phyloP scores from a whole-genome alignment of 2,797 vertebrate species.

The Brachyrhaphis roseni region DNA sequence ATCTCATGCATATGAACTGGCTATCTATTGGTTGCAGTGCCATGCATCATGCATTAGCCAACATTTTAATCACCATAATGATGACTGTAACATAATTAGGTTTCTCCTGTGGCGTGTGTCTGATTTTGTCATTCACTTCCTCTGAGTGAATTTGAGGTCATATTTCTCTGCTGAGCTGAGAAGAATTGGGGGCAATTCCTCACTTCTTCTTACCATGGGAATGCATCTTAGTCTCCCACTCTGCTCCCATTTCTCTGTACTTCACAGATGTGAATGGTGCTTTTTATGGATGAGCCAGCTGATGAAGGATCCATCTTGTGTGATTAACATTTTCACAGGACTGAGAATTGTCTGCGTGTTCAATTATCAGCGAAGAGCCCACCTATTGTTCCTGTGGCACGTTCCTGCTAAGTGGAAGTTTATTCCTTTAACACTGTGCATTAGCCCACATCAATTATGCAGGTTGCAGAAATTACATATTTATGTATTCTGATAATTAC shows the following conservation, averaged over 20 bases:
- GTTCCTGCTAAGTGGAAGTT: constrained; percentile 72
- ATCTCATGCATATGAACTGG: constrained; percentile 28
- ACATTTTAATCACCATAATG: constrained; percentile 74
- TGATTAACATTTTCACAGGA: constrained; percentile 74
- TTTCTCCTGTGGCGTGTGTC: constrained; percentile 44
- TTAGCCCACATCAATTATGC: constrained; percentile 81
- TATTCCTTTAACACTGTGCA: constrained; percentile 75
- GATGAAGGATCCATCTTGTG: constrained; percentile 70
- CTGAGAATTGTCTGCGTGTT: constrained; percentile 56
- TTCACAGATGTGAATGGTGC: constrained; percentile 58
- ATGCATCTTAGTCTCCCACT: constrained; percentile 23
- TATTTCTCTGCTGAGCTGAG: constrained; percentile 27
- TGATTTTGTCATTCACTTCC: constrained; percentile 58
- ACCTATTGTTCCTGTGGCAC: constrained; percentile 76
- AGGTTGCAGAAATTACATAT: constrained; percentile 80
- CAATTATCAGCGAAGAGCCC: constrained; percentile 71
- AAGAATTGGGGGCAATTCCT: constrained; percentile 48
- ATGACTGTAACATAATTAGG: constrained; percentile 68
- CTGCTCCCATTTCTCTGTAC: constrained; percentile 37
- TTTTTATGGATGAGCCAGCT: constrained; percentile 65
- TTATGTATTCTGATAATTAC: constrained; percentile 83
- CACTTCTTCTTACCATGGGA: constrained; percentile 36
- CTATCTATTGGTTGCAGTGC: constrained; percentile 55
- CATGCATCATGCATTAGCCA: constrained; percentile 71
- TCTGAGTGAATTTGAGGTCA: constrained; percentile 69